phyloP scores from a whole-genome alignment of 2,797 vertebrate species.

The Lutra lutra region DNA sequence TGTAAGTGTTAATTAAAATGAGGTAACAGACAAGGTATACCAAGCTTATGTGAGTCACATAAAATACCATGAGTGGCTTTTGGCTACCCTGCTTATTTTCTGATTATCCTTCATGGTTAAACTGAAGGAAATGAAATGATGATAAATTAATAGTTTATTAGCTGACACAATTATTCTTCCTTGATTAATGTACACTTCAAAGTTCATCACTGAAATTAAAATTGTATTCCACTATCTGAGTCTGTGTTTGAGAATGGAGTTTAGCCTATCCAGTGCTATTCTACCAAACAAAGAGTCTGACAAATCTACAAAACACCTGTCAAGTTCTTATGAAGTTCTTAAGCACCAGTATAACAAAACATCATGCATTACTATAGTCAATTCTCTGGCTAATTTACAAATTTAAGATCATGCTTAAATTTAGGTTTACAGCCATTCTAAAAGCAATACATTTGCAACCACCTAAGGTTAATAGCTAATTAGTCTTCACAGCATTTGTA shows the following conservation, averaged over 20 bases:
- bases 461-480: background rate
- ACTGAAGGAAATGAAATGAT: background rate
- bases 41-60: background rate
- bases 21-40: background rate
- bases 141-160: background rate
- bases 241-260: background rate
- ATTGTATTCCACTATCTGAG: background rate
- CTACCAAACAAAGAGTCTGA: background rate
- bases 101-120: background rate
- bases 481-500: background rate
- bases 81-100: background rate
- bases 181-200: background rate
- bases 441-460: constrained; percentile 9
- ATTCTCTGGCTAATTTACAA: constrained; percentile 26
- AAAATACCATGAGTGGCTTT: background rate
- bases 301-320: background rate
- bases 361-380: background rate
- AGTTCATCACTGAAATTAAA: constrained; percentile 34
- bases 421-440: background rate
- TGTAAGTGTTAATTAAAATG: background rate
- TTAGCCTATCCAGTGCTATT: background rate
- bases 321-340: background rate
- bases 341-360: background rate
- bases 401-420: background rate
- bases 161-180: constrained; percentile 6